Evolutionary conservation across 2,888 invertebrate species (phyloP).

Genomic region (Sphaerophoria rueppellii): DNA sequence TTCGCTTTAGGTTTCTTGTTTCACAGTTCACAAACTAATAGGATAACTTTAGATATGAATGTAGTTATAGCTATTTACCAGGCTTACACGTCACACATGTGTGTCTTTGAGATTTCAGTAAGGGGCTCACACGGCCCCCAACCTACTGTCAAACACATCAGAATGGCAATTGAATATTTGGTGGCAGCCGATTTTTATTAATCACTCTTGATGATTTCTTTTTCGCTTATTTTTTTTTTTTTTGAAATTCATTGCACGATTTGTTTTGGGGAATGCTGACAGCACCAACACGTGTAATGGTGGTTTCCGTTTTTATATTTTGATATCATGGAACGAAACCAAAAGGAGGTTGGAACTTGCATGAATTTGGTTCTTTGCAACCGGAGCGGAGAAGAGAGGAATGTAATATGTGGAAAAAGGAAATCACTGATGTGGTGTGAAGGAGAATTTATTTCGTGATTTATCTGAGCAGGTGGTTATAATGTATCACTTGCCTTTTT

Average conservation of each 20-base stretch:
- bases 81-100: not conserved
- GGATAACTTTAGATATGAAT: slow-evolving; percentile 1
- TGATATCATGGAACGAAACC: slow-evolving; percentile 40
- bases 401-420: slow-evolving; percentile 5
- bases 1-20: not conserved
- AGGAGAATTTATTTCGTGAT: slow-evolving; percentile 53
- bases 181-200: slow-evolving; percentile 57
- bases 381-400: not conserved
- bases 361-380: not conserved
- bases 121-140: not conserved
- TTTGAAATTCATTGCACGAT: slow-evolving; percentile 37
- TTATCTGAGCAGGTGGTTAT: slow-evolving; percentile 66
- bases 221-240: slow-evolving; percentile 11
- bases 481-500: slow-evolving; percentile 50
- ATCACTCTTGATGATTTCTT: slow-evolving; percentile 51
- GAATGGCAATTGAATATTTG: slow-evolving; percentile 34
- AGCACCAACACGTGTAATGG: not conserved
- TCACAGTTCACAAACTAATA: not conserved
- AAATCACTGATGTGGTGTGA: slow-evolving; percentile 30
- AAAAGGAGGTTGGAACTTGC: no score
- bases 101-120: slow-evolving; percentile 2
- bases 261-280: slow-evolving; percentile 11
- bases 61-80: not conserved
- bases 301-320: slow-evolving; percentile 5
- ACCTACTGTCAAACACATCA: not conserved